Percentiles rank a stretch among this genome's conserved stretches.
phyloP scores from a whole-genome alignment of 35 echinoderm and acorn worm genomes.

The Chiridota heheva region DNA sequence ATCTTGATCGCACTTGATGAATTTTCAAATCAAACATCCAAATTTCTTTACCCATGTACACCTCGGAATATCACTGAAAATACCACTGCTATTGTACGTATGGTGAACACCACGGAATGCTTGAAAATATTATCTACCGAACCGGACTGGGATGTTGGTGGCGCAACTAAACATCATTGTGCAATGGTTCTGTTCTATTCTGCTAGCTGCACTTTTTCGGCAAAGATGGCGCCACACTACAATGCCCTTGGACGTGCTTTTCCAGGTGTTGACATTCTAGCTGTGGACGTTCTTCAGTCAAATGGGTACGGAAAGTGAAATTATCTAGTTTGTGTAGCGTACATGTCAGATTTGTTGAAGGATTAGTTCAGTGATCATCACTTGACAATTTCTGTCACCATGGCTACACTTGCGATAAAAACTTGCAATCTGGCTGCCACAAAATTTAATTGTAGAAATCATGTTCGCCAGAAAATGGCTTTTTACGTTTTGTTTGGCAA shows the following conservation, averaged over 20 bases:
- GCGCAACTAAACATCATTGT: conserved; percentile 48
- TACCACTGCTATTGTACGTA: conserved; percentile 14
- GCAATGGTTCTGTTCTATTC: conserved; percentile 89
- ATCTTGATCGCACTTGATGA: too few species aligned
- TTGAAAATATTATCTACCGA: conserved; percentile 24
- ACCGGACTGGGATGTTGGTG: conserved; percentile 2
- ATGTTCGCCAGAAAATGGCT: too few species aligned
- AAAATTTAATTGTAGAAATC: too few species aligned
- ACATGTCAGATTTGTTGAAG: too few species aligned
- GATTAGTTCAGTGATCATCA: too few species aligned
- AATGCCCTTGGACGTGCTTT: conserved; percentile 84
- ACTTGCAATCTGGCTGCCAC: not conserved
- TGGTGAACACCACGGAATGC: conserved; percentile 75
- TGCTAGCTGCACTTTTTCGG: conserved; percentile 73
- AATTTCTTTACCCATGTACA: conserved; percentile 52
- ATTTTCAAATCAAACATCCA: too few species aligned
- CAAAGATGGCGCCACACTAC: conserved; percentile 60
- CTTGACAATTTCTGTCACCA: too few species aligned
- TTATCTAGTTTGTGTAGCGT: too few species aligned
- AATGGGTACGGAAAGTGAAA: conserved; percentile 49
- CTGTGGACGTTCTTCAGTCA: conserved; percentile 75
- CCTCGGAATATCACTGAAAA: conserved; percentile 15
- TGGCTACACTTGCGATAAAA: too few species aligned
- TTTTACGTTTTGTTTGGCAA: too few species aligned
- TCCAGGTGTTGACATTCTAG: conserved; percentile 67